Conservation (phyloP, 2,888 invertebrate genomes). For the Seira sanloemensis region DNA sequence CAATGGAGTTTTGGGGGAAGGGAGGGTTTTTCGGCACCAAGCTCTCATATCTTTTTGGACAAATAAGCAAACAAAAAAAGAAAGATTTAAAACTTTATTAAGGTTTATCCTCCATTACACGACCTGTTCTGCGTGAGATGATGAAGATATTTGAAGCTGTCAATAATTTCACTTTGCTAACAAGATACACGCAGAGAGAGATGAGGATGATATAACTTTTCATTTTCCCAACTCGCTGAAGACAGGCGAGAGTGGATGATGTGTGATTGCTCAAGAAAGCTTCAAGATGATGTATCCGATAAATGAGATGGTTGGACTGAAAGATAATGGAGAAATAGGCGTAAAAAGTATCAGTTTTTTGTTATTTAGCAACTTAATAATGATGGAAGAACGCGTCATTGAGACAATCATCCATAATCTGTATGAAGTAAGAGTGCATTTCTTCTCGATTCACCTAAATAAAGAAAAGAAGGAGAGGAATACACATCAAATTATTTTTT, state of each 20-base stretch:
- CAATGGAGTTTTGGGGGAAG: constrained; percentile 35
- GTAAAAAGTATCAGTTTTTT: constrained; percentile 23
- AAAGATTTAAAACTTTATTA: neutral
- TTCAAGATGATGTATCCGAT: neutral
- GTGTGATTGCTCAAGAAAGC: no score
- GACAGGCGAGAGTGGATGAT: no score
- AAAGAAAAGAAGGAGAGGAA: no score
- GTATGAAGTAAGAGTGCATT: no score
- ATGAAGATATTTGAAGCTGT: constrained; percentile 64
- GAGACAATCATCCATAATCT: no score
- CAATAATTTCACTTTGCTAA: constrained; percentile 66
- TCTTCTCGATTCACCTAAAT: no score
- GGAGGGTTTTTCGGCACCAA: constrained; percentile 21
- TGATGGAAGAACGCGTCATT: no score
- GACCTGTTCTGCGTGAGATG: constrained; percentile 10
- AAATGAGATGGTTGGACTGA: neutral
- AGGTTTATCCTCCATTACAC: neutral
- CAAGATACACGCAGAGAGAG: constrained; percentile 42
- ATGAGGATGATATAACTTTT: neutral
- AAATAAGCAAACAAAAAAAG: constrained; percentile 35
- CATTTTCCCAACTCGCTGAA: neutral
- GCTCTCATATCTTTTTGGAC: constrained; percentile 24
- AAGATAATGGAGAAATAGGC: constrained; percentile 10
- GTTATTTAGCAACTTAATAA: constrained; percentile 51
- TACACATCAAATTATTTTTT: no score